Conservation (phyloP, 2,113 vertebrate genomes). For the Bambusicola thoracicus region DNA sequence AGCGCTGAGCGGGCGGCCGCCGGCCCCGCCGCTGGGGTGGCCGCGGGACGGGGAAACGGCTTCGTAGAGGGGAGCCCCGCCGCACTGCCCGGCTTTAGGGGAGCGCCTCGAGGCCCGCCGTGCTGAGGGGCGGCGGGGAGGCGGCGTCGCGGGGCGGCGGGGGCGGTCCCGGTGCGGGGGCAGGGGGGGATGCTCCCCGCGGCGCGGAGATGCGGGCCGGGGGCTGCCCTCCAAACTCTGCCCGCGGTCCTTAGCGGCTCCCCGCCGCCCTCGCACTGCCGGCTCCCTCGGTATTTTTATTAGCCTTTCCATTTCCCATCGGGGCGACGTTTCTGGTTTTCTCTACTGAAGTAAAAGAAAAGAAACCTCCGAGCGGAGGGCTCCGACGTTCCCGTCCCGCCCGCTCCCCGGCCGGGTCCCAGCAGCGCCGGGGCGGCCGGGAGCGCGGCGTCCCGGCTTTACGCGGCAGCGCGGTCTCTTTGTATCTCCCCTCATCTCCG, state of each 20-base stretch:
- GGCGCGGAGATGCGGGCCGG: too few species aligned
- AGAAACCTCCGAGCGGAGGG: too few species aligned
- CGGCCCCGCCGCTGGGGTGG: slow-evolving; percentile 22
- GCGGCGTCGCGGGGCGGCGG: too few species aligned
- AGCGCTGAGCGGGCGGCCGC: slow-evolving; percentile 34
- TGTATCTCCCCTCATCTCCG: slow-evolving; percentile 76
- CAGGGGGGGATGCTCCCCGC: too few species aligned
- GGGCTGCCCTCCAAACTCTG: neutral
- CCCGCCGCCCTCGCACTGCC: neutral
- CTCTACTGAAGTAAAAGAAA: too few species aligned
- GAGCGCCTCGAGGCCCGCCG: neutral
- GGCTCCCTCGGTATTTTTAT: neutral
- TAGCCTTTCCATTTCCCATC: neutral
- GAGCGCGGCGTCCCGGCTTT: slow-evolving; percentile 70
- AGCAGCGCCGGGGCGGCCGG: neutral
- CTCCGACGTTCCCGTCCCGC: too few species aligned
- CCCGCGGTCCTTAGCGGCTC: neutral
- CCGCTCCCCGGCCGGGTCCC: neutral
- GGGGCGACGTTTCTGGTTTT: too few species aligned
- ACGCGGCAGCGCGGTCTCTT: slow-evolving; percentile 74
- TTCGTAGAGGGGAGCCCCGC: neutral
- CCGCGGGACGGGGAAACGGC: slow-evolving; percentile 48
- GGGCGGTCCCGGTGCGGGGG: too few species aligned
- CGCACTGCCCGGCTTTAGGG: neutral
- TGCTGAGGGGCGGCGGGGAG: too few species aligned